These are phyloP conservation scores for Oncopodura yosiiana DNA, from an alignment of 1,140 invertebrate genomes.

Conservation along the genomic window DNA sequence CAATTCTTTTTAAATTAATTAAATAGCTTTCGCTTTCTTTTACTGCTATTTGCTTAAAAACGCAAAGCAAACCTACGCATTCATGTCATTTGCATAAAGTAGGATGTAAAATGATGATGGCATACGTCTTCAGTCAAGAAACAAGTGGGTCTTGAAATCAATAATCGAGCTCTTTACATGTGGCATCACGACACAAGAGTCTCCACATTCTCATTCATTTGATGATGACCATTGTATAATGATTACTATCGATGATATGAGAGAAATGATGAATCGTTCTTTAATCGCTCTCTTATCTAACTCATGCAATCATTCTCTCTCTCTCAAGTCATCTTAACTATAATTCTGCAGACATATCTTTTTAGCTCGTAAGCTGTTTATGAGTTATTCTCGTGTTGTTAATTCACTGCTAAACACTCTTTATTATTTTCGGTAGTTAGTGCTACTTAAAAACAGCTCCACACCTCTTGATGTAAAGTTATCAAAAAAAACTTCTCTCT, in stretches of 20 bases:
- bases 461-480: too few species aligned
- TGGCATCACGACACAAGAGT: conserved; percentile 9
- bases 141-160: not conserved
- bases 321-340: too few species aligned
- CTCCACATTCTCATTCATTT: too few species aligned
- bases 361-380: too few species aligned
- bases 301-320: conserved; percentile 9
- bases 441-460: too few species aligned
- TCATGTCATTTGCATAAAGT: conserved; percentile 10
- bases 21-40: not conserved
- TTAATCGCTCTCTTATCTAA: conserved; percentile 25
- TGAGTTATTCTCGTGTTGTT: too few species aligned
- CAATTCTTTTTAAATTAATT: too few species aligned
- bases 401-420: too few species aligned
- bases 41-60: not conserved
- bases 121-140: not conserved
- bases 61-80: not conserved
- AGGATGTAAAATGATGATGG: not conserved
- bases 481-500: too few species aligned
- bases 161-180: not conserved
- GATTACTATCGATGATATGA: conserved; percentile 1
- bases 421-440: too few species aligned
- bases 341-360: too few species aligned
- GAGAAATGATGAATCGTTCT: conserved; percentile 25
- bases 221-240: not conserved